Percentiles rank a stretch among this genome's conserved stretches.
Conservation (phyloP, 2,888 invertebrate species). For the Prosopocoilus inquinatus region DNA sequence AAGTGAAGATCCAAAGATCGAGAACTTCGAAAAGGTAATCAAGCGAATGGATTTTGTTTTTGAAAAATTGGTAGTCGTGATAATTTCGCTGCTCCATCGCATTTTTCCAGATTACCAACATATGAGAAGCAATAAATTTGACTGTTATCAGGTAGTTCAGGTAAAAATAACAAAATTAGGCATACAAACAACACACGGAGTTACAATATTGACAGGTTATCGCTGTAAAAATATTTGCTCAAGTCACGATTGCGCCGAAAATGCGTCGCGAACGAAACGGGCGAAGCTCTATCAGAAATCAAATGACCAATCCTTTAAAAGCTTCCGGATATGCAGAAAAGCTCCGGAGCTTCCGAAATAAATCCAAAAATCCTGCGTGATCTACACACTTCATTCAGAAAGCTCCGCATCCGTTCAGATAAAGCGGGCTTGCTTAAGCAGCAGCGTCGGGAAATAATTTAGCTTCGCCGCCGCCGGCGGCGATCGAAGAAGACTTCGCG, state of each 20-base stretch:
- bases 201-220: slow-evolving; percentile 33
- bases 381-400: slow-evolving; percentile 22
- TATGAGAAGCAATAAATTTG: slow-evolving; percentile 18
- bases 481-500: background rate
- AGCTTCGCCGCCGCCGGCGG: background rate
- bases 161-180: slow-evolving; percentile 34
- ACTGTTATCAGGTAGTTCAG: slow-evolving; percentile 31
- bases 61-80: too few relatives aligned
- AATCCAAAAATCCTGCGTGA: slow-evolving; percentile 28
- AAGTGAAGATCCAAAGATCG: too few relatives aligned
- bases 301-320: slow-evolving; percentile 26
- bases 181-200: slow-evolving; percentile 32
- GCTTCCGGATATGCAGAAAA: slow-evolving; percentile 36
- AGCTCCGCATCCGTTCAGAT: background rate
- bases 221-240: slow-evolving; percentile 29
- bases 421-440: too few relatives aligned
- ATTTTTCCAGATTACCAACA: too few relatives aligned
- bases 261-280: too few relatives aligned
- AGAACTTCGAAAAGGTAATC: too few relatives aligned
- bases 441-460: too few relatives aligned
- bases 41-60: too few relatives aligned
- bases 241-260: slow-evolving; percentile 16
- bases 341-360: slow-evolving; percentile 27
- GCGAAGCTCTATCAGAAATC: background rate
- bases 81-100: too few relatives aligned